Conservation (phyloP, 2,888 invertebrate species). For the Drosophila limbata region DNA sequence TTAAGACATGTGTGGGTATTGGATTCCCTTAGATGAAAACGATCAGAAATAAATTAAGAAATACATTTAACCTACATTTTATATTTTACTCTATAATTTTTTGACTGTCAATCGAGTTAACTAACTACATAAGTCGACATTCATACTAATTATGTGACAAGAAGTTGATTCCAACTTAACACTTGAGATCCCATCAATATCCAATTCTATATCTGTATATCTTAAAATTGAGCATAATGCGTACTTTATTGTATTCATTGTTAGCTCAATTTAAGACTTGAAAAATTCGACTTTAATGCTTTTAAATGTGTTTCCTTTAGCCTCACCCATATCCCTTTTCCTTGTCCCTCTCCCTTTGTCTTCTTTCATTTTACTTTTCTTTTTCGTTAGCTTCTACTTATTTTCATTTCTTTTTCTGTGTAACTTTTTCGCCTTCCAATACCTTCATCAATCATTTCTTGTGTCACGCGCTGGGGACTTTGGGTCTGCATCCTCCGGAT, state of each 20-base stretch:
- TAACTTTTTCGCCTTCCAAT: slow-evolving; percentile 55
- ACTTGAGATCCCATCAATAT: neutral
- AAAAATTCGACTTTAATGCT: slow-evolving; percentile 55
- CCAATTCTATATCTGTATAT: neutral
- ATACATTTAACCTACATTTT: no score
- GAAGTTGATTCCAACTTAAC: no score
- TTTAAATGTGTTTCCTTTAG: slow-evolving; percentile 67
- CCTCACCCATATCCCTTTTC: slow-evolving; percentile 20
- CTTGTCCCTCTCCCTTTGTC: slow-evolving; percentile 15
- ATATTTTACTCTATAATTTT: no score
- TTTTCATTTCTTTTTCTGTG: slow-evolving; percentile 28
- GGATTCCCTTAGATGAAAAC: neutral
- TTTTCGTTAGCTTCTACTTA: slow-evolving; percentile 20
- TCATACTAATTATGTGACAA: no score
- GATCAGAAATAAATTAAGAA: neutral
- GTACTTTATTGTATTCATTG: slow-evolving; percentile 6
- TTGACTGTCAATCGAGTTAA: no score
- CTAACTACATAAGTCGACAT: no score
- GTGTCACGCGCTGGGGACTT: slow-evolving; percentile 69
- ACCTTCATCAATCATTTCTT: slow-evolving; percentile 79
- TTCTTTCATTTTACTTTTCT: slow-evolving; percentile 25
- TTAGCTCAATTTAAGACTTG: slow-evolving; percentile 47
- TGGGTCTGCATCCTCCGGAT: slow-evolving; percentile 57
- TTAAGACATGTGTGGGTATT: neutral
- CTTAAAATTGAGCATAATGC: no score